These are phyloP conservation scores for Cercocebus atys DNA, from an alignment of 2,113 vertebrate genomes.

Conservation along the genomic window DNA sequence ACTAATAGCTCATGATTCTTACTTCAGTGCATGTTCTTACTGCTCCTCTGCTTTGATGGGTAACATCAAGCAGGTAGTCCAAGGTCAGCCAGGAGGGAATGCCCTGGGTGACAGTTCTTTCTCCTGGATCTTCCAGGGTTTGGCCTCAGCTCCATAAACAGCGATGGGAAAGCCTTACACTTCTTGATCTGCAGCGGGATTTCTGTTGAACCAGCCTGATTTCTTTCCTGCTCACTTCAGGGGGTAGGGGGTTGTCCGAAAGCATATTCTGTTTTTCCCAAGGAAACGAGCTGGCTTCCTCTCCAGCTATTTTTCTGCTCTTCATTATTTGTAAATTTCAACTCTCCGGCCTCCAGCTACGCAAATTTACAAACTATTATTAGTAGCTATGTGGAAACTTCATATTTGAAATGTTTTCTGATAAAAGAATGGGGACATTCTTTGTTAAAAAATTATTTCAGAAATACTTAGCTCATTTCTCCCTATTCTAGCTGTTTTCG, in stretches of 20 bases:
- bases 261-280: constrained; percentile 4
- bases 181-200: not conserved
- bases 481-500: not conserved
- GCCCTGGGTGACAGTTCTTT: not conserved
- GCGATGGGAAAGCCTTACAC: not conserved
- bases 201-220: not conserved
- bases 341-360: not conserved
- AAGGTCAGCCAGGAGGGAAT: not conserved
- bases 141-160: not conserved
- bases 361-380: constrained; percentile 49
- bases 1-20: not conserved
- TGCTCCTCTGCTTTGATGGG: not conserved
- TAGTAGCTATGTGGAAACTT: constrained; percentile 52
- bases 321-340: constrained; percentile 48
- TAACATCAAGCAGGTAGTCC: not conserved
- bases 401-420: constrained; percentile 49
- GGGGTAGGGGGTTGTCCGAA: not conserved
- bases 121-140: not conserved
- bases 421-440: constrained; percentile 28
- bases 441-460: constrained; percentile 47
- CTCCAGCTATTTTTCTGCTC: constrained; percentile 41
- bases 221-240: not conserved
- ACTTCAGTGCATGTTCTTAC: not conserved
- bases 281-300: constrained; percentile 30
- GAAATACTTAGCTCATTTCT: constrained; percentile 16